Evolutionary conservation across 2,888 invertebrate genomes (phyloP).

Genomic region (Seira musarum): DNA sequence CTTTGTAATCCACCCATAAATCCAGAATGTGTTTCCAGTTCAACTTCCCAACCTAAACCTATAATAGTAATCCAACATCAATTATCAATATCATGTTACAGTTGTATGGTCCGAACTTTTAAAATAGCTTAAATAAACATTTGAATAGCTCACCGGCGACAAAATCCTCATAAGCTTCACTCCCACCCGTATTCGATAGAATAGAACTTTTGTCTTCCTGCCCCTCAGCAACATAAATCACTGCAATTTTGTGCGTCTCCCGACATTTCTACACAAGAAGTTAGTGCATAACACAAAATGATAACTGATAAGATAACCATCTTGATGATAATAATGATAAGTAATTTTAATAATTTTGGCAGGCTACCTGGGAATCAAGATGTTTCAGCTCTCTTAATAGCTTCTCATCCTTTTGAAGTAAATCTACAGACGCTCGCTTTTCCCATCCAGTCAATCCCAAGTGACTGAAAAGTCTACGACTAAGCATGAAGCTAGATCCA

Average conservation of each 20-base stretch:
- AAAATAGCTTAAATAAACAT: too few relatives aligned
- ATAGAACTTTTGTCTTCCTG: slow-evolving; percentile 98
- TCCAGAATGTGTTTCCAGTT: slow-evolving; percentile 94
- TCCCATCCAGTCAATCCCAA: slow-evolving; percentile 93
- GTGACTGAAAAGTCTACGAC: slow-evolving; percentile 91
- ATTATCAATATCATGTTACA: too few relatives aligned
- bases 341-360: background rate
- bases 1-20: slow-evolving; percentile 94
- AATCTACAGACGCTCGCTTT: slow-evolving; percentile 85
- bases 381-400: slow-evolving; percentile 92
- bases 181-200: slow-evolving; percentile 90
- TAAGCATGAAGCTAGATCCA: slow-evolving; percentile 80
- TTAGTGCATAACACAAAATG: slow-evolving; percentile 50
- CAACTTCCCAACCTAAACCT: slow-evolving; percentile 86
- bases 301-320: background rate
- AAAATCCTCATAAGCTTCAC: slow-evolving; percentile 93
- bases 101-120: too few relatives aligned
- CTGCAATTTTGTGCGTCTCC: slow-evolving; percentile 96
- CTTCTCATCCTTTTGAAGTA: slow-evolving; percentile 90
- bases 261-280: slow-evolving; percentile 83
- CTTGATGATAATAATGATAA: slow-evolving; percentile 2
- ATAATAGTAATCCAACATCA: background rate
- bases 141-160: slow-evolving; percentile 72
- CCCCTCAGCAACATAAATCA: slow-evolving; percentile 97
- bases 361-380: slow-evolving; percentile 85